A percentile compares a stretch with the other conserved stretches of the same genome.
Evolutionary conservation across 2,888 invertebrate species (phyloP).

Genomic region (Thysanoteuthis rhombus): DNA sequence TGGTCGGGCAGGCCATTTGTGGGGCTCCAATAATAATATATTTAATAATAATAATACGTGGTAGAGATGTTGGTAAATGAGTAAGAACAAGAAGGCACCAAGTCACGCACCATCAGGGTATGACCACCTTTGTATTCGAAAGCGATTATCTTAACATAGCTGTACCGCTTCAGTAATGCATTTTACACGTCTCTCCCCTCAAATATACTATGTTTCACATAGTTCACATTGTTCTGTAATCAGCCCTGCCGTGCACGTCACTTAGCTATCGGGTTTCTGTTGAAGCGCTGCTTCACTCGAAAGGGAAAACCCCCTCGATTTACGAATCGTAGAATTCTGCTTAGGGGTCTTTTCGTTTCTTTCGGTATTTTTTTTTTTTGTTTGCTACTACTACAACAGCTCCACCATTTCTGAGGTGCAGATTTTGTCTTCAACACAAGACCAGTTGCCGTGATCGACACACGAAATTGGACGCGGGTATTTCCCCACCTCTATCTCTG

Average conservation of each 20-base stretch:
- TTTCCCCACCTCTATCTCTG: background rate
- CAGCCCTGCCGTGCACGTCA: background rate
- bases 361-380: background rate
- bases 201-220: background rate
- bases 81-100: background rate
- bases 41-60: no score
- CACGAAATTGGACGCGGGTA: no score
- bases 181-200: background rate
- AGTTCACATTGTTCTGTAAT: background rate
- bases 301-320: background rate
- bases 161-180: background rate
- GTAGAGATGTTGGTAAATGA: background rate
- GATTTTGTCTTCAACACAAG: no score
- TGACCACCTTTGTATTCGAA: background rate
- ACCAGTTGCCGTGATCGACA: no score
- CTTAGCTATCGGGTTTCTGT: background rate
- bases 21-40: no score
- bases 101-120: background rate
- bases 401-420: no score
- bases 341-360: background rate
- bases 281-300: background rate
- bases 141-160: background rate
- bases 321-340: background rate
- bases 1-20: no score
- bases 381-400: no score